These are phyloP conservation scores for Okapia johnstoni DNA, from an alignment of 2,113 vertebrate genomes.

Conservation along the genomic window DNA sequence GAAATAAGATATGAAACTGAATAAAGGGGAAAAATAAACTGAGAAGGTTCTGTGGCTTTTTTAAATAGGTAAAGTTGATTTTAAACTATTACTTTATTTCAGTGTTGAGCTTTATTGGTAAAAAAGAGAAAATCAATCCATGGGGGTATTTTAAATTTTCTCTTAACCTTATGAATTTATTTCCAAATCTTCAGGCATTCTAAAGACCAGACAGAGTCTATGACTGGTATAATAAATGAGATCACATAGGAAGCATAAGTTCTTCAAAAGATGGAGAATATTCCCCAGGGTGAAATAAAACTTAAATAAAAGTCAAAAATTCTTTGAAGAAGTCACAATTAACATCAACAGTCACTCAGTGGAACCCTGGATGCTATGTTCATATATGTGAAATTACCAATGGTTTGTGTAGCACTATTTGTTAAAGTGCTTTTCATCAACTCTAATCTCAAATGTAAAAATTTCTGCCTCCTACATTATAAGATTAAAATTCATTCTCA, in stretches of 20 bases:
- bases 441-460: not conserved
- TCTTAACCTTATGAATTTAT: not conserved
- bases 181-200: not conserved
- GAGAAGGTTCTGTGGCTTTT: not conserved
- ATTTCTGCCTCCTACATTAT: not conserved
- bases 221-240: not conserved
- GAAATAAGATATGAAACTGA: not conserved
- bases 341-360: not conserved
- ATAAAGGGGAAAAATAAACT: not conserved
- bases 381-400: not conserved
- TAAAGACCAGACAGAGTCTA: not conserved
- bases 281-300: not conserved
- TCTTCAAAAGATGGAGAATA: not conserved
- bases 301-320: not conserved
- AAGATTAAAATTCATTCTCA: not conserved
- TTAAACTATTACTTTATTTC: not conserved
- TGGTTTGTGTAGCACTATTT: not conserved
- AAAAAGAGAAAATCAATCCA: not conserved
- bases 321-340: not conserved
- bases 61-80: not conserved
- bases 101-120: not conserved
- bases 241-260: not conserved
- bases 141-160: not conserved
- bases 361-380: not conserved
- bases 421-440: not conserved